These are phyloP conservation scores for Drosophila ercepeae DNA, from an alignment of 1,140 invertebrate genomes.

Conservation along the genomic window DNA sequence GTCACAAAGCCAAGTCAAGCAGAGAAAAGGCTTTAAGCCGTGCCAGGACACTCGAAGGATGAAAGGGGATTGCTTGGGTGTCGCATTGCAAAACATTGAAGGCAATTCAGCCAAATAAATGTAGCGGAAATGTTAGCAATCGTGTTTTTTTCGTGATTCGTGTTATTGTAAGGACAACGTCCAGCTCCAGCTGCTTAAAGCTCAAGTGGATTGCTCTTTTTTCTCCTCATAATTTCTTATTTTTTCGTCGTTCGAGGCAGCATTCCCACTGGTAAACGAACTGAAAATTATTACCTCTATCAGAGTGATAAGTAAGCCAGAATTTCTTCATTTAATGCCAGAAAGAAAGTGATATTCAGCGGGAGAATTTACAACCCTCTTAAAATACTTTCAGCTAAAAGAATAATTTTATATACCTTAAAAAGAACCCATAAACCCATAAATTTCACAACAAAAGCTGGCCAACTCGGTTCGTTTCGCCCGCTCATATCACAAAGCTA, in stretches of 20 bases:
- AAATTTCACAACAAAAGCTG: constrained; percentile 51
- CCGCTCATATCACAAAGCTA: constrained; percentile 38
- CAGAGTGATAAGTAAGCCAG: not conserved
- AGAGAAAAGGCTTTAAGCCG: constrained; percentile 26
- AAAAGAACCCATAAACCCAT: constrained; percentile 57
- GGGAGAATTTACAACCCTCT: constrained; percentile 51
- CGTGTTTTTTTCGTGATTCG: not conserved
- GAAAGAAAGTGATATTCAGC: not conserved
- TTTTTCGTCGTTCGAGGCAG: not conserved
- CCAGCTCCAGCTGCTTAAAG: not conserved
- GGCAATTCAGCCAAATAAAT: constrained; percentile 19
- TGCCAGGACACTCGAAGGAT: not conserved
- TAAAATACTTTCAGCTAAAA: constrained; percentile 19
- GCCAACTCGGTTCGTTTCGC: constrained; percentile 30
- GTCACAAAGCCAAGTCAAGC: constrained; percentile 18
- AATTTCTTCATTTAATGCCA: not conserved
- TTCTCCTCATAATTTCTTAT: not conserved
- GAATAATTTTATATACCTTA: constrained; percentile 33
- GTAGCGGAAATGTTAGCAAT: constrained; percentile 17
- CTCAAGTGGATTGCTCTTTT: not conserved
- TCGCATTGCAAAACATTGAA: not conserved
- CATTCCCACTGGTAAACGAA: not conserved
- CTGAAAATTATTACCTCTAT: not conserved
- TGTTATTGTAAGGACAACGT: not conserved
- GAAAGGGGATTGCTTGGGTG: constrained; percentile 2